Base-by-base conservation (phyloP, 1,140 invertebrate species). In the Scylla paramamosain region DNA sequence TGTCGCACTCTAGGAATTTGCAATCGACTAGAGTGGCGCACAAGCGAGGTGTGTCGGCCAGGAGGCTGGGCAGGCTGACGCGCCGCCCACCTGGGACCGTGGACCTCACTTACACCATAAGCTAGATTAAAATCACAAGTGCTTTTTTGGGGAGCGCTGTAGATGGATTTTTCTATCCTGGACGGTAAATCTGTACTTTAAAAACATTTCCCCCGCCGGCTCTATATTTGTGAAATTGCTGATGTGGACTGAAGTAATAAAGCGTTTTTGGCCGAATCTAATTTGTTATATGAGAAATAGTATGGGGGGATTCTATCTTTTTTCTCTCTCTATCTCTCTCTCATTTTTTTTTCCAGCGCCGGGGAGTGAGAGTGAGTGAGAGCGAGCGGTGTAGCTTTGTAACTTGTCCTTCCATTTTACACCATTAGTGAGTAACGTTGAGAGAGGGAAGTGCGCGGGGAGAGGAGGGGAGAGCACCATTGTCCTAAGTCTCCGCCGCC, bases 1-100 rank as follows among this genome's bases (percentile, higher is more conserved):
- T 94, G 93, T 94, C 93, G 86, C 93, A 77, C 93, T 94, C 93
- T 94, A 89, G 93, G 88, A 94, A 94, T 94, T 94, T 94, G 93
- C 93, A 94, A 94, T 94, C 93, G 88, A 67, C 59, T 90, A 94
- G 93, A 93, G 93, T 93, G 93, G 93, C 93, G 93, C 48, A 87
- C 52, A 82, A 32, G 86, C 84, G 84, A 59, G 93, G 45, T 59
- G 93, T 93, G 84, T 87, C 93, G 86, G 93, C 29, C 48, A 88
- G 93, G 16, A 29, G 77, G 52, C 45, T 31, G 48, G 45, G 39
- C 45, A 52, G 89, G 45, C 89, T 77, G 91, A 16, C 52, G 31
- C 28, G 14, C 52, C 31, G 91, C 91, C 59, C 25, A 32, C n/a
- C 32, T 16, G 88, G 88, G 88, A 28, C 82, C 82, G 28, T 45